Base-by-base conservation (phyloP, 2,888 invertebrate genomes). In the Aleiodes leptofemur region DNA sequence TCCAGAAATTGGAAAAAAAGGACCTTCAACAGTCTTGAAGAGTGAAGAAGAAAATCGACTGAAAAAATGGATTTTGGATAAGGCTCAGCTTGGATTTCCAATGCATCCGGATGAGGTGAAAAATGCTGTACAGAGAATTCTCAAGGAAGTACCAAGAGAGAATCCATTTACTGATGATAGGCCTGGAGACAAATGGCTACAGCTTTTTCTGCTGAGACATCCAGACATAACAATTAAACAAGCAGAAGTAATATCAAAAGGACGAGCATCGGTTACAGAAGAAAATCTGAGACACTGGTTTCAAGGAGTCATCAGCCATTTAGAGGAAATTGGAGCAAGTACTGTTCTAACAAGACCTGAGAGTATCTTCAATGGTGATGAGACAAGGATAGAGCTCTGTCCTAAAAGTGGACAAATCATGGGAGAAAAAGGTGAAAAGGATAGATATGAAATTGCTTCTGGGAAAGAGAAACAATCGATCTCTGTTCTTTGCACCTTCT, bases 111-210 rank as follows among this genome's bases (percentile, higher is more conserved):
- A 82, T 43, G 81, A 83, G 66, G 78, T 84, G 0, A 81, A 80
- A 76, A 76, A 81, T 76, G 77, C 80, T 11, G 83, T 82, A 3
- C 81, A 82, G 64, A 77, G 76, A 57, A 69, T 81, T 56, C 29
- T 81, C 8, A 5, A 75, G 57, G 77, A 77, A 29, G 69, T 64
- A 34, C 23, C 43, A n/a, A 61, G 83, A 73, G 5, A 59, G 64
- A 84, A 76, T 77, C 74, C 77, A 55, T 83, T 85, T 68, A 79
- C 61, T 56, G 75, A 82, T 23, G 70, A 80, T 31, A 77, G 78
- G 61, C 84, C 85, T 11, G 83, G 84, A 34, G 74, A 78, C 59
- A 84, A 82, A 74, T 85, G 85, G 84, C 68, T 83, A 14, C 9
- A 75, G 23, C 57, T 83, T 7, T 86, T 84, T 80, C 70, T 85